Evolutionary conservation across 35 echinoderm and acorn worm genomes (phyloP).

Genomic region (Strongylocentrotus purpuratus): DNA sequence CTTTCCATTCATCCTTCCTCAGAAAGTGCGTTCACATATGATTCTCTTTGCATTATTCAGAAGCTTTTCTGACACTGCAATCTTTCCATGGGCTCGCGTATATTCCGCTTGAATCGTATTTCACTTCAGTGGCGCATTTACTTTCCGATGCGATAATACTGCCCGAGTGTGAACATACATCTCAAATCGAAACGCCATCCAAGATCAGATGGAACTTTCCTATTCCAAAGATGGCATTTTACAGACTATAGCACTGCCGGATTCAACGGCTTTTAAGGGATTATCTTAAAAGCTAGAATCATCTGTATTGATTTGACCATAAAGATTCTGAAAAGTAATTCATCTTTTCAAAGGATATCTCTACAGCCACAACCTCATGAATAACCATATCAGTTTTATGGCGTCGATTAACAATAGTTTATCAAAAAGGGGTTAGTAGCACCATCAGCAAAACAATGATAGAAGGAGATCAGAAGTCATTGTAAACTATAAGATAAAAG

Average conservation of each 20-base stretch:
- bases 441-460: background rate
- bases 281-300: background rate
- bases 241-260: background rate
- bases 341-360: background rate
- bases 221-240: background rate
- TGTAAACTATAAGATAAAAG: background rate
- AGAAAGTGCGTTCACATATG: background rate
- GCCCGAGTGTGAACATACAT: background rate
- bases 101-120: background rate
- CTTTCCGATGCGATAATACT: background rate
- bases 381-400: background rate
- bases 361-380: background rate
- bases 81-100: too few relatives aligned
- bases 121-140: background rate
- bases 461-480: background rate
- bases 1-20: conserved; percentile 1
- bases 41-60: background rate
- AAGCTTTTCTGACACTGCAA: background rate
- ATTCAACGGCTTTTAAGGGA: background rate
- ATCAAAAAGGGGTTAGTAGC: background rate
- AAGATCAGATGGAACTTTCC: background rate
- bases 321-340: background rate
- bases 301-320: background rate
- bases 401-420: background rate
- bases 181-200: background rate